Conservation (phyloP, 2,113 vertebrate genomes). For the Brachyhypopomus occidentalis region DNA sequence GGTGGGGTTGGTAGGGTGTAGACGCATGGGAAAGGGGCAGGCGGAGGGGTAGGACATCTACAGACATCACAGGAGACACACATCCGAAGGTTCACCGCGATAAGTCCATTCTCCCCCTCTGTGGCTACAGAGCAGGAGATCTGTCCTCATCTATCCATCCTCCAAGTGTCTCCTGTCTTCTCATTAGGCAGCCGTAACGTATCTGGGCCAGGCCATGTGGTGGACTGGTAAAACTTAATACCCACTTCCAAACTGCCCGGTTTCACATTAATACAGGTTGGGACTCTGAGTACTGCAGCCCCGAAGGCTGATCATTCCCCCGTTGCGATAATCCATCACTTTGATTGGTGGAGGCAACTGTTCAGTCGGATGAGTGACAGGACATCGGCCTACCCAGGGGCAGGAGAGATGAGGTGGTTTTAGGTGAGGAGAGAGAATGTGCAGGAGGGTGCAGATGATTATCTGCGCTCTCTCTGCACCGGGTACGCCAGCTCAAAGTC, state of each 20-base stretch:
- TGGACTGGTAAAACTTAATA: not conserved
- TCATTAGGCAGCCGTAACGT: not conserved
- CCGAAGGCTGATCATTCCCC: not conserved
- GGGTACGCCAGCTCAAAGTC: slow-evolving; percentile 10
- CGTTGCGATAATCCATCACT: slow-evolving; percentile 10
- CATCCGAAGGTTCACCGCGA: slow-evolving; percentile 46
- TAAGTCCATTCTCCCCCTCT: not conserved
- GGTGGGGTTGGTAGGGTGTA: not conserved
- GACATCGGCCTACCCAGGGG: not conserved
- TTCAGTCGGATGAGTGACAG: slow-evolving; percentile 2
- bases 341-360: slow-evolving; percentile 21
- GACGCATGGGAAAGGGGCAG: slow-evolving; percentile 58
- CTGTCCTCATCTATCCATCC: no score
- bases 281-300: slow-evolving; percentile 8
- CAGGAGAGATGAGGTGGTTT: slow-evolving; percentile 14
- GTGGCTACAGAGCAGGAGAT: not conserved
- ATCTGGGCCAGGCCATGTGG: no score
- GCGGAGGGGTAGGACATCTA: slow-evolving; percentile 67
- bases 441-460: slow-evolving; percentile 25
- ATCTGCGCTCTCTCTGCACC: slow-evolving; percentile 19
- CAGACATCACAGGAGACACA: slow-evolving; percentile 71
- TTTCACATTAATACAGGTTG: not conserved
- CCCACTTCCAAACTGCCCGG: not conserved
- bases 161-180: not conserved
- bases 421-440: not conserved